These are phyloP conservation scores for Catagonus wagneri DNA, from an alignment of 2,113 vertebrate species.

Conservation along the genomic window DNA sequence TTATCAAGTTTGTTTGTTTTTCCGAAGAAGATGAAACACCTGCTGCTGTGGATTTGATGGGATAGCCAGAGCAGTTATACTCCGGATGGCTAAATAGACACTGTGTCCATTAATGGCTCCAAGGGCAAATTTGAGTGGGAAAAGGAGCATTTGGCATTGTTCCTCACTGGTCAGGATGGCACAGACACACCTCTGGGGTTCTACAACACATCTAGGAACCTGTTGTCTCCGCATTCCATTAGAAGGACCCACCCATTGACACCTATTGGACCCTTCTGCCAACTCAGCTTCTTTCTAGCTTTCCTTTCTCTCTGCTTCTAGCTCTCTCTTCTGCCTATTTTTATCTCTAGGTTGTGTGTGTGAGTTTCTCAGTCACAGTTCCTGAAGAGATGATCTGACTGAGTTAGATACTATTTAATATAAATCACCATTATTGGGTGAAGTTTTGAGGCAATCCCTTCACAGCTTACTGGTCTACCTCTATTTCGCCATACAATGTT, in stretches of 20 bases:
- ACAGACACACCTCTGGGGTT: not conserved
- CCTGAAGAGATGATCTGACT: not conserved
- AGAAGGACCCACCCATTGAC: not conserved
- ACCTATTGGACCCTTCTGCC: not conserved
- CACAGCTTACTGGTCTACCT: not conserved
- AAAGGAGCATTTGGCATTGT: fast-evolving
- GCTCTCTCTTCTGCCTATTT: not conserved
- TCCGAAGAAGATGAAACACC: not conserved
- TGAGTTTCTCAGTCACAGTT: not conserved
- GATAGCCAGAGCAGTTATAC: not conserved
- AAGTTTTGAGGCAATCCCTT: not conserved
- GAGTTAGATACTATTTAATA: not conserved
- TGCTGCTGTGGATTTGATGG: not conserved
- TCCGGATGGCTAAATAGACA: not conserved
- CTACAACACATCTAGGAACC: not conserved
- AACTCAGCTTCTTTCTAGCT: not conserved
- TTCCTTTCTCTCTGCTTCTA: not conserved
- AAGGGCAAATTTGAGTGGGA: not conserved
- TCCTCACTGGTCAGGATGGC: not conserved
- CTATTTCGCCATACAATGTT: not conserved
- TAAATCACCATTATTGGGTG: not conserved
- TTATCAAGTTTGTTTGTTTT: not conserved
- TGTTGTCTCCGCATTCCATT: not conserved
- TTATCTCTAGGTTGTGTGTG: not conserved
- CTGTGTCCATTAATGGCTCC: fast-evolving